Percentiles rank a stretch among this genome's conserved stretches.
phyloP scores from a whole-genome alignment of 2,113 vertebrate genomes.

The Clarias batrachus region DNA sequence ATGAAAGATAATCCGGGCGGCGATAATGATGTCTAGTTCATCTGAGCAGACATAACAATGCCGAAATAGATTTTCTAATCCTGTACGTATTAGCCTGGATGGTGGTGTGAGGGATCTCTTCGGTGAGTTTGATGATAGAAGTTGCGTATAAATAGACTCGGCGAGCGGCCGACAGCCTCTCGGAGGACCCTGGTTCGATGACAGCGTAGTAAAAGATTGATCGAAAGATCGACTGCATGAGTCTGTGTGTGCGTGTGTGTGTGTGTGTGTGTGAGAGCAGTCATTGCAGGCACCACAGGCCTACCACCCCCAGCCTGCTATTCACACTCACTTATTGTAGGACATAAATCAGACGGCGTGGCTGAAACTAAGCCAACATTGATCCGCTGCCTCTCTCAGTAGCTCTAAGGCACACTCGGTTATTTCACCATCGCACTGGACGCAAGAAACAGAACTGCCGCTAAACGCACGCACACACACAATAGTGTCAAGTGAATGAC shows the following conservation, averaged over 20 bases:
- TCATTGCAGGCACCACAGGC: slow-evolving; percentile 10
- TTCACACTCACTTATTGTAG: slow-evolving; percentile 42
- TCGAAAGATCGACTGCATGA: slow-evolving; percentile 20
- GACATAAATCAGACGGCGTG: slow-evolving; percentile 42
- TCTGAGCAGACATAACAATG: slow-evolving; percentile 14
- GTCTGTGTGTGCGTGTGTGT: not conserved
- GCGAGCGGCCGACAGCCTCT: slow-evolving; percentile 25
- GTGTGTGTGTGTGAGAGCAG: slow-evolving; percentile 21
- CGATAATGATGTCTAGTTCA: not conserved
- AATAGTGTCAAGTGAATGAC: not conserved
- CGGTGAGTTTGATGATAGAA: slow-evolving; percentile 12
- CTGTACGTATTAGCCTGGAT: not conserved
- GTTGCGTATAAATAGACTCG: slow-evolving; percentile 31
- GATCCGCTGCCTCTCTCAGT: slow-evolving; percentile 40
- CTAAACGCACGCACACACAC: not conserved
- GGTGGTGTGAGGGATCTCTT: not conserved
- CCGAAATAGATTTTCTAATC: slow-evolving; percentile 8
- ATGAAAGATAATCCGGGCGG: not conserved
- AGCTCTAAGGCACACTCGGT: slow-evolving; percentile 25
- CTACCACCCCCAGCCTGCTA: slow-evolving; percentile 18
- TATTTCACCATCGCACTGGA: slow-evolving; percentile 31
- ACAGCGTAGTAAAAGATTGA: slow-evolving; percentile 36
- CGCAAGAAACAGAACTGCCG: slow-evolving; percentile 23
- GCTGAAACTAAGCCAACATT: slow-evolving; percentile 42
- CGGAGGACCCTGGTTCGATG: slow-evolving; percentile 19